These are phyloP conservation scores for Desoria tigrina DNA, from an alignment of 2,888 invertebrate species.

Conservation along the genomic window DNA sequence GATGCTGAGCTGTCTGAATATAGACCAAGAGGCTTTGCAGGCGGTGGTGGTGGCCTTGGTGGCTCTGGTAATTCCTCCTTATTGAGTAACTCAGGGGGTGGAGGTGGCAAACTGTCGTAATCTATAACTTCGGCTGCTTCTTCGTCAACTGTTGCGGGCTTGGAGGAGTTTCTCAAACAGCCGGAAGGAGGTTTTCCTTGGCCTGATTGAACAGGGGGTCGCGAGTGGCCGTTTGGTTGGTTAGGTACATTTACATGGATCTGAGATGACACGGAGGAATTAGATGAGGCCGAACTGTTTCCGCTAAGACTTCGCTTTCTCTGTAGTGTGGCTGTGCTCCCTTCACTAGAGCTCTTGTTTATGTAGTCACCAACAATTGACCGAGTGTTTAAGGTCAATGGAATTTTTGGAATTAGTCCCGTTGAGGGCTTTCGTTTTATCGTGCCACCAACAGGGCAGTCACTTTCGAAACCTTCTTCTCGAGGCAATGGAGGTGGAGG, in stretches of 20 bases:
- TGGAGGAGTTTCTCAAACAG: constrained; percentile 64
- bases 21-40: constrained; percentile 30
- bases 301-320: constrained; percentile 51
- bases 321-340: constrained; percentile 52
- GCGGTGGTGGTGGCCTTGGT: constrained; percentile 72
- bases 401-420: constrained; percentile 81
- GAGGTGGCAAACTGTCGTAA: constrained; percentile 54
- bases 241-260: constrained; percentile 34
- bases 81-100: constrained; percentile 55
- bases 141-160: constrained; percentile 60
- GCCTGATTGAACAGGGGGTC: constrained; percentile 3
- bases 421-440: constrained; percentile 80
- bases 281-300: constrained; percentile 45
- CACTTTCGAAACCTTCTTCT: constrained; percentile 61
- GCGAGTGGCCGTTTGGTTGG: constrained; percentile 2
- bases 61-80: constrained; percentile 39
- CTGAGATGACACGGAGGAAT: constrained; percentile 45
- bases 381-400: constrained; percentile 84
- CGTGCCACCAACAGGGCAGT: constrained; percentile 62
- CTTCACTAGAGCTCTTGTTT: constrained; percentile 62
- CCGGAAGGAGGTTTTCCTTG: constrained; percentile 35
- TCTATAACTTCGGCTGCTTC: constrained; percentile 44
- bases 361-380: constrained; percentile 76
- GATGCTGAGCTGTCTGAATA: constrained; percentile 14
- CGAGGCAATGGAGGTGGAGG: constrained; percentile 73